Conservation (phyloP, 2,113 vertebrate species). For the Eulemur rufifrons region DNA sequence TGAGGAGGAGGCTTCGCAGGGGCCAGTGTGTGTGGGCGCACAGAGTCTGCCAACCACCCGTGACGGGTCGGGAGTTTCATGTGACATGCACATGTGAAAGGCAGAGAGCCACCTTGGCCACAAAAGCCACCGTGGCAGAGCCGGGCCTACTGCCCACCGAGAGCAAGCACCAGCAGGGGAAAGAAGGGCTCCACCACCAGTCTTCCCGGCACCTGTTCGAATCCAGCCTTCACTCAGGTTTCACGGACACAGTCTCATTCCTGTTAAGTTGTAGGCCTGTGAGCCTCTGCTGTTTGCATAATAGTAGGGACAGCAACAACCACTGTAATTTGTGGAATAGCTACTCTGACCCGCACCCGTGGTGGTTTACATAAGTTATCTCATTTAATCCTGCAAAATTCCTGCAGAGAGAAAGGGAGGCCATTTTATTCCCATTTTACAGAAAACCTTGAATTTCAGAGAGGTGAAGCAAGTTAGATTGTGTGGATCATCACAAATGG, state of each 20-base stretch:
- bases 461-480: neutral
- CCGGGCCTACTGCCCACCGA: neutral
- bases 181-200: neutral
- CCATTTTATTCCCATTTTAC: neutral
- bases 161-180: neutral
- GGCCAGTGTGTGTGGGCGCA: rapidly evolving
- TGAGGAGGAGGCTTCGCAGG: neutral
- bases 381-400: neutral
- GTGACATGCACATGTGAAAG: neutral
- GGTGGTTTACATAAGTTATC: neutral
- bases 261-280: neutral
- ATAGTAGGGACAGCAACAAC: neutral
- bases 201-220: neutral
- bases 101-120: neutral
- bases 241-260: neutral
- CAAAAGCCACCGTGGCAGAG: neutral
- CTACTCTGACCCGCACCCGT: neutral
- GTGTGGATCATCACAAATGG: neutral
- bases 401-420: neutral
- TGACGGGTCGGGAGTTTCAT: too few relatives aligned
- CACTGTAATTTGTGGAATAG: neutral
- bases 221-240: too few relatives aligned
- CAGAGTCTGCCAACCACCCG: neutral
- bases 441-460: neutral
- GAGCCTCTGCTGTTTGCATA: neutral